Evolutionary conservation across 2,888 invertebrate genomes (phyloP).

Genomic region (Chorisops tibialis): DNA sequence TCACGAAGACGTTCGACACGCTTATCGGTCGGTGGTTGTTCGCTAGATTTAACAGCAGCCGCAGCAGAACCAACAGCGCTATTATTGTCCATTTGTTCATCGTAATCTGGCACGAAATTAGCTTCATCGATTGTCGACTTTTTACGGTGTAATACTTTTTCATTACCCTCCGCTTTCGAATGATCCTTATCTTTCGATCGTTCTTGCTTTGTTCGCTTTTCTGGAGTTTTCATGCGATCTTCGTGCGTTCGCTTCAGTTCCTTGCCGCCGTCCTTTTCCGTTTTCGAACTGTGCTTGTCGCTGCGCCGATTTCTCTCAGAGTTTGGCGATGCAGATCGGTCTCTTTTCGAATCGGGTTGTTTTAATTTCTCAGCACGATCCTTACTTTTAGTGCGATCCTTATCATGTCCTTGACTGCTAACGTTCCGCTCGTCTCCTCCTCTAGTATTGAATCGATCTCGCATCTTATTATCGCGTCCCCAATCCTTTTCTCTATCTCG

Average conservation of each 20-base stretch:
- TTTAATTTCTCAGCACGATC: not conserved
- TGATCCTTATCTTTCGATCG: constrained; percentile 35
- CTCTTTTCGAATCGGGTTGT: constrained; percentile 9
- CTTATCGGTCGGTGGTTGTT: constrained; percentile 44
- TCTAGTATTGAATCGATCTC: not conserved
- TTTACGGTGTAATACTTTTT: constrained; percentile 54
- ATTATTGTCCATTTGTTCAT: constrained; percentile 64
- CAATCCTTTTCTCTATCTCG: constrained; percentile 38
- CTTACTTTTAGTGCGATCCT: constrained; percentile 22
- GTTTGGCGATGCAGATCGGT: constrained; percentile 28
- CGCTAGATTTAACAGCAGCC: constrained; percentile 30
- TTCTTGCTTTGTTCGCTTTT: constrained; percentile 34
- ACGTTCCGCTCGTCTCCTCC: constrained; percentile 4
- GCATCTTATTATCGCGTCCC: constrained; percentile 15
- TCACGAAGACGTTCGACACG: constrained; percentile 53
- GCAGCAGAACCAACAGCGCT: constrained; percentile 49
- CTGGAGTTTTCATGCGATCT: constrained; percentile 36
- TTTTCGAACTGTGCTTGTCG: constrained; percentile 6
- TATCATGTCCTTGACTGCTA: not conserved
- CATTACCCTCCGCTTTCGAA: not conserved
- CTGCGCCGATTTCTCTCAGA: constrained; percentile 45
- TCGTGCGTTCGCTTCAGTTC: constrained; percentile 32
- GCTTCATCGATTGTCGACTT: constrained; percentile 70
- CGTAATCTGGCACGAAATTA: constrained; percentile 72
- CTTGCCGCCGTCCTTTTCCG: constrained; percentile 37